Conservation (phyloP, 2,113 vertebrate genomes). For the Hydrolagus affinis region DNA sequence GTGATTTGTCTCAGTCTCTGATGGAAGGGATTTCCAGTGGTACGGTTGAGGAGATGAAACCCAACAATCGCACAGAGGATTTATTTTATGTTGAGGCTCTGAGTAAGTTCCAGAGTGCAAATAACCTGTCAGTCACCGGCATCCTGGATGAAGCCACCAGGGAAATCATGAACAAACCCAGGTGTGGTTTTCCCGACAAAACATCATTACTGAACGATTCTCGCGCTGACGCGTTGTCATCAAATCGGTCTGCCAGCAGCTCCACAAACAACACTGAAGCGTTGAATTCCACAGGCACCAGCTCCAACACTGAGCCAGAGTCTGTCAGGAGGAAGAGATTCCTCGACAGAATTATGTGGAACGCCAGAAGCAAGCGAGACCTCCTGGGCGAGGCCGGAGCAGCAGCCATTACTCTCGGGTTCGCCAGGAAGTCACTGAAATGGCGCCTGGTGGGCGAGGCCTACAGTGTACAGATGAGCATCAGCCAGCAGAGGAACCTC, state of each 20-base stretch:
- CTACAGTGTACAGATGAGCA: constrained; percentile 37
- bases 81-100: constrained; percentile 34
- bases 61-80: constrained; percentile 3
- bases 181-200: constrained; percentile 39
- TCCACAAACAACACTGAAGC: background rate
- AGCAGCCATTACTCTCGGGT: constrained; percentile 19
- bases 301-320: background rate
- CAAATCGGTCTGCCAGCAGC: constrained; percentile 21
- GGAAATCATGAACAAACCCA: constrained; percentile 37
- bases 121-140: constrained; percentile 36
- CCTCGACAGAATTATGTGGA: constrained; percentile 33
- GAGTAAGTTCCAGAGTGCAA: constrained; percentile 39
- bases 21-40: constrained; percentile 34
- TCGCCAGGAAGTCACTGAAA: constrained; percentile 38
- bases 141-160: constrained; percentile 36
- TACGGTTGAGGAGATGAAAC: background rate
- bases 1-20: constrained; percentile 35
- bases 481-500: constrained; percentile 37
- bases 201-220: background rate
- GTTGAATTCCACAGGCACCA: background rate
- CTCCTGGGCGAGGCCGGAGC: background rate
- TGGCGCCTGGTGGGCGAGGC: constrained; percentile 40
- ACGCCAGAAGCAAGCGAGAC: constrained; percentile 34
- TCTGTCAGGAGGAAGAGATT: constrained; percentile 30
- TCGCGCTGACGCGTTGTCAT: constrained; percentile 2